Base-by-base conservation (phyloP, 1,140 invertebrate species). In the Anagrus nilaparvatae region DNA sequence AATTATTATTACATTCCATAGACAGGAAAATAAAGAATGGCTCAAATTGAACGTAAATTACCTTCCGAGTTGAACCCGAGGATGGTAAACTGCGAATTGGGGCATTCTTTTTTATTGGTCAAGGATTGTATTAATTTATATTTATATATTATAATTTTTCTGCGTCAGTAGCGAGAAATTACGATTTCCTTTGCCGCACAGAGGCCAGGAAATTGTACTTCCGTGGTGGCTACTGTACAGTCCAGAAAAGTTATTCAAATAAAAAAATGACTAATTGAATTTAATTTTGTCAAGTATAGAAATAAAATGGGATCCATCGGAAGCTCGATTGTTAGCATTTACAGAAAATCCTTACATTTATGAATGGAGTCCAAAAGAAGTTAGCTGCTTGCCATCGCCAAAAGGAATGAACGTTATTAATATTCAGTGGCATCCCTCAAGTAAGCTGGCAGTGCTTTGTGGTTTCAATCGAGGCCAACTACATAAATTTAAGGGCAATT, bases 391-490 rank as follows among this genome's bases (percentile, higher is more conserved):
- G 29, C 37, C 51, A 27, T 47, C 55, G 16, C 53, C 58, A 3
- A 57, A 51, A 34, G 55, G 52, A 46, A 65, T 65, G 20, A 55
- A 43, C 16, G 40, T 58, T 24, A 27, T 65, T 10, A 53, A 65
- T 40, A 58, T 50, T 3, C 39, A 49, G 37, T 66, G 60, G 53
- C 60, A 63, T 51, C 51, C 55, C 5, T 31, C 34, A 18, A 56
- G 54, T n/a, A 46, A 60, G 40, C 40, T 47, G 20, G 35, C 58
- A n/a, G 31, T 51, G 20, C 43, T 68, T 2, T 56, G 55, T 24
- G 61, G 65, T 23, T 68, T 63, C 37, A 65, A 63, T 31, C 35
- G 42, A 9, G 42, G n/a, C n/a, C n/a, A n/a, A n/a, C n/a, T n/a
- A n/a, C n/a, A n/a, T n/a, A 52, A 52, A 33, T 31, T 32, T 20